Evolutionary conservation across 2,797 vertebrate species (phyloP).

Genomic region (Eremophila alpestris): DNA sequence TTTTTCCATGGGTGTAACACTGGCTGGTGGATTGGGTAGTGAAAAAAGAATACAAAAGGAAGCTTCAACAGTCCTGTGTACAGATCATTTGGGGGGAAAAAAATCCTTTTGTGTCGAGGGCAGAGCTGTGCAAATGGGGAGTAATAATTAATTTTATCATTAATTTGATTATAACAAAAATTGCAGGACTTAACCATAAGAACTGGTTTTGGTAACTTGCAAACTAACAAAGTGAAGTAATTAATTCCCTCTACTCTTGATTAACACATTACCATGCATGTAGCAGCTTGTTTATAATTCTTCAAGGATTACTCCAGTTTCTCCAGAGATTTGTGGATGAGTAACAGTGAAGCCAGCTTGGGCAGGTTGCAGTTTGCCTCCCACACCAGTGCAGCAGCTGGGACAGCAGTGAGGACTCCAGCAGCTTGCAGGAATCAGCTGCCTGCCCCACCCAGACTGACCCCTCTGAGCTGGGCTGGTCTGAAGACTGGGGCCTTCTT

Average conservation of each 20-base stretch:
- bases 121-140: not conserved
- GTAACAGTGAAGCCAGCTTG: not conserved
- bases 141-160: not conserved
- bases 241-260: not conserved
- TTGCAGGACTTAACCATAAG: not conserved
- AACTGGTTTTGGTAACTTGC: not conserved
- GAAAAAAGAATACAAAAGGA: not conserved
- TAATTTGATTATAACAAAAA: not conserved
- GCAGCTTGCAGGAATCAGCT: not conserved
- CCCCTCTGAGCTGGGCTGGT: not conserved
- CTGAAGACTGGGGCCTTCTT: not conserved
- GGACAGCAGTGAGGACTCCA: not conserved
- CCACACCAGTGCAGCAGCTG: not conserved
- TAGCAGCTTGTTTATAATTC: not conserved
- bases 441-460: not conserved
- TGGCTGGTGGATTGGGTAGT: not conserved
- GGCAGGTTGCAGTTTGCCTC: constrained; percentile 6
- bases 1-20: not conserved
- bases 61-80: not conserved
- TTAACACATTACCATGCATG: not conserved
- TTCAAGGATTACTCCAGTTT: not conserved
- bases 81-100: not conserved
- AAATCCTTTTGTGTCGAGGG: not conserved
- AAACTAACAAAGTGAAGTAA: not conserved
- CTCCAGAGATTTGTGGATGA: not conserved